Evolutionary conservation across 1,140 invertebrate species (phyloP).

Genomic region (Nomia melanderi): DNA sequence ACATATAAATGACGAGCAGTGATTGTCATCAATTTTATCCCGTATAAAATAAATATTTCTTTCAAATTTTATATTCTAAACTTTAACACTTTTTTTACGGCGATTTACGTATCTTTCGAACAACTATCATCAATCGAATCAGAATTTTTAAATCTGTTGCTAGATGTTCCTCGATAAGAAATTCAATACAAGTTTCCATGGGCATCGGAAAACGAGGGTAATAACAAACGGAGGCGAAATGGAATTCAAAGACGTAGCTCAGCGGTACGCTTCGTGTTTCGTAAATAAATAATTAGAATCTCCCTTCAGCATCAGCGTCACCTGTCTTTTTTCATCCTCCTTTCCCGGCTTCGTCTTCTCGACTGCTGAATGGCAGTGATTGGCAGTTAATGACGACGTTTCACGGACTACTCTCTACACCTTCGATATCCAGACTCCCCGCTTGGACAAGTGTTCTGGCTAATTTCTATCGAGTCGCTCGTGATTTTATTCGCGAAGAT

Average conservation of each 20-base stretch:
- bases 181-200: neutral
- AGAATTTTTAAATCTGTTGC: too few species aligned
- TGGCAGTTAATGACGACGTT: constrained; percentile 72
- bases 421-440: constrained; percentile 56
- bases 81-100: too few species aligned
- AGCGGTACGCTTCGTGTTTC: constrained; percentile 20
- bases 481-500: constrained; percentile 63
- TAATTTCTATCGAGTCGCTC: constrained; percentile 62
- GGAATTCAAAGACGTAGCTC: constrained; percentile 27
- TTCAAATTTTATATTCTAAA: too few species aligned
- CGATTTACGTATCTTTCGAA: too few species aligned
- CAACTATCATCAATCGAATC: too few species aligned
- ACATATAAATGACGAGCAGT: too few species aligned
- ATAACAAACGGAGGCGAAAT: constrained; percentile 29
- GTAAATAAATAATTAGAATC: constrained; percentile 71
- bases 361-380: constrained; percentile 72
- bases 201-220: neutral
- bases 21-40: too few species aligned
- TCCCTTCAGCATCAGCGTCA: constrained; percentile 50
- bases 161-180: neutral
- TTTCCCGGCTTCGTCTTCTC: constrained; percentile 45
- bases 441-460: constrained; percentile 48
- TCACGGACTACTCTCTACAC: constrained; percentile 58
- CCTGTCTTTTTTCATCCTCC: constrained; percentile 32
- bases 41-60: too few species aligned